phyloP scores from a whole-genome alignment of 2,888 invertebrate species.

The Thumatha senex region DNA sequence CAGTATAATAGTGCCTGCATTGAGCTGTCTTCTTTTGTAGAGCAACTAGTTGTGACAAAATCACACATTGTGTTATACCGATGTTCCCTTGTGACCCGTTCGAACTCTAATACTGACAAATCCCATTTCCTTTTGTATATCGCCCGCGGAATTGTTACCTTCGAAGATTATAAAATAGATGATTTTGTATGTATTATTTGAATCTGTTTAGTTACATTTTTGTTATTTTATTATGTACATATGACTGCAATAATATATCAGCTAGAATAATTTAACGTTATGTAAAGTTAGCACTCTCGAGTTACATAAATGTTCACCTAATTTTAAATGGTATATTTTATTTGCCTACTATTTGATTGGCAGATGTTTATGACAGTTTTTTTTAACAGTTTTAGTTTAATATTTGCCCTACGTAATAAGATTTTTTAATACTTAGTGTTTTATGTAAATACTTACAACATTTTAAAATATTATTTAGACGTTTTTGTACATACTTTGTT shows the following conservation, averaged over 20 bases:
- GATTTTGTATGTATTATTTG: constrained; percentile 17
- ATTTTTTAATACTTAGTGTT: constrained; percentile 42
- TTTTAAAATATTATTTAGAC: constrained; percentile 35
- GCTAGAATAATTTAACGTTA: constrained; percentile 24
- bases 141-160: background rate
- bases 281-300: constrained; percentile 23
- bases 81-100: too few species aligned
- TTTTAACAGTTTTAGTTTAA: constrained; percentile 36
- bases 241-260: constrained; percentile 15
- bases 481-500: constrained; percentile 43
- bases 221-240: constrained; percentile 23
- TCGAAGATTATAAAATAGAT: constrained; percentile 10
- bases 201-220: constrained; percentile 16
- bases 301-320: constrained; percentile 17
- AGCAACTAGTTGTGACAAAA: too few species aligned
- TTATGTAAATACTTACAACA: constrained; percentile 43
- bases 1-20: too few species aligned
- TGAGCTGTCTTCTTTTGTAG: too few species aligned
- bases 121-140: background rate
- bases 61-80: too few species aligned
- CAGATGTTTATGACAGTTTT: constrained; percentile 24
- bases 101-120: too few species aligned
- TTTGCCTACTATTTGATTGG: constrained; percentile 19
- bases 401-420: constrained; percentile 41
- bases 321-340: constrained; percentile 15